A percentile compares a stretch with the other conserved stretches of the same genome.
These are phyloP conservation scores for Sturmia bella DNA, from an alignment of 2,888 invertebrate genomes.

Conservation along the genomic window DNA sequence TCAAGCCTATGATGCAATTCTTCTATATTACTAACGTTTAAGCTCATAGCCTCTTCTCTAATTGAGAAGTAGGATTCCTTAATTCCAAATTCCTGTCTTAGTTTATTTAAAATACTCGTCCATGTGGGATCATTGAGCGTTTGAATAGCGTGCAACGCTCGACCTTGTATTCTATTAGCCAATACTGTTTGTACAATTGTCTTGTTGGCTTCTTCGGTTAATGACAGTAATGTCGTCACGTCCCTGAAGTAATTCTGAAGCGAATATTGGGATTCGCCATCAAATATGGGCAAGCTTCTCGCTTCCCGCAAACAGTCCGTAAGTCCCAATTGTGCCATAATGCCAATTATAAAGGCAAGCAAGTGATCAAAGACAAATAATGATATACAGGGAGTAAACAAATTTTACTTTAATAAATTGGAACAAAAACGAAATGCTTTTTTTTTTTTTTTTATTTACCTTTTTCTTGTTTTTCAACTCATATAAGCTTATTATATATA, in stretches of 20 bases:
- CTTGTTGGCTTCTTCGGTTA: neutral
- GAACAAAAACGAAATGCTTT: no score
- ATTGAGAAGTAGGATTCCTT: neutral
- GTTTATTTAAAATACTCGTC: neutral
- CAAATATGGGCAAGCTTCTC: constrained; percentile 3
- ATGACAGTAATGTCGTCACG: neutral
- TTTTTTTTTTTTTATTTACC: no score
- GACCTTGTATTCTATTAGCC: neutral
- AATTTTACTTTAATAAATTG: no score
- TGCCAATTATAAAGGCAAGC: no score
- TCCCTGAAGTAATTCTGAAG: constrained; percentile 9
- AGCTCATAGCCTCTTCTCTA: neutral
- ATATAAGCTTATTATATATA: no score
- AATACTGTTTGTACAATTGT: neutral
- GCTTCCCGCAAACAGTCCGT: no score
- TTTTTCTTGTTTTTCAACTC: no score
- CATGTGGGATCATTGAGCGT: neutral
- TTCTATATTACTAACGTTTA: neutral
- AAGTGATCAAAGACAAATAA: no score
- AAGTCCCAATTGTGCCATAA: no score
- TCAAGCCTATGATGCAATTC: neutral
- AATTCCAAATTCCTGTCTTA: neutral
- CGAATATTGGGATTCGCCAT: neutral
- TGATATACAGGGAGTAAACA: no score
- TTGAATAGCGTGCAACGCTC: neutral